Evolutionary conservation across 2,888 invertebrate genomes (phyloP).

Genomic region (Cryptus viduatorius): DNA sequence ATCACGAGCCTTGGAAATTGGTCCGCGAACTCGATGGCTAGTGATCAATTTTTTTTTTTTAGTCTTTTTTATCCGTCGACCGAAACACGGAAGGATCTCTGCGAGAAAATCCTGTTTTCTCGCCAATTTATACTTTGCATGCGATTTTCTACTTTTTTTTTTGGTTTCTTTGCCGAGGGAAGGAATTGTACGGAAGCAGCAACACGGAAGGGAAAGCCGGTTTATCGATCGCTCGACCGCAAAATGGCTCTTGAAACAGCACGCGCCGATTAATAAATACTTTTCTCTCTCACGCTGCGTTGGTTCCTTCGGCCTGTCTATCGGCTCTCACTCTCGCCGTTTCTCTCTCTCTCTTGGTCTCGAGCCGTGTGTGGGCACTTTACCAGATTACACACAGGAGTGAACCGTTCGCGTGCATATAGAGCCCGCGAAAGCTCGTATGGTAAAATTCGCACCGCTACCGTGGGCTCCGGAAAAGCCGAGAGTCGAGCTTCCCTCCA

Average conservation of each 20-base stretch:
- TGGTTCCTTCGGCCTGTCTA: not conserved
- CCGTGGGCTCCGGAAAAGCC: slow-evolving; percentile 15
- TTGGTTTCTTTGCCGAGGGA: not conserved
- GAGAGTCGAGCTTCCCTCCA: slow-evolving; percentile 23
- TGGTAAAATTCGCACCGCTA: slow-evolving; percentile 17
- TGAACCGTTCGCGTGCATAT: not conserved
- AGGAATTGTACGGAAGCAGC: not conserved
- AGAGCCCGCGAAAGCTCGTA: not conserved
- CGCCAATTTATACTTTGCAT: not conserved
- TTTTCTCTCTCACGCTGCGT: slow-evolving; percentile 14
- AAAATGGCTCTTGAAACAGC: slow-evolving; percentile 41
- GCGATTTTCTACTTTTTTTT: no score
- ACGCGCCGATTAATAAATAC: slow-evolving; percentile 47
- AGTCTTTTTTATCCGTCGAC: not conserved
- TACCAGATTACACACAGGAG: slow-evolving; percentile 21
- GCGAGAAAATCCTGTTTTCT: not conserved
- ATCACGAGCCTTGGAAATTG: slow-evolving; percentile 39
- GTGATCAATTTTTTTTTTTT: slow-evolving; percentile 18
- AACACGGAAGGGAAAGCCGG: not conserved
- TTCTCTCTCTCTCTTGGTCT: slow-evolving; percentile 12
- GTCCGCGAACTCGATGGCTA: slow-evolving; percentile 24
- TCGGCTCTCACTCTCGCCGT: not conserved
- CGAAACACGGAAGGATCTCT: not conserved
- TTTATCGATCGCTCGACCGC: slow-evolving; percentile 47
- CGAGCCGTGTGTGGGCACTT: not conserved